Base-by-base conservation (phyloP, 2,888 invertebrate genomes). In the Sipunculus nudus region DNA sequence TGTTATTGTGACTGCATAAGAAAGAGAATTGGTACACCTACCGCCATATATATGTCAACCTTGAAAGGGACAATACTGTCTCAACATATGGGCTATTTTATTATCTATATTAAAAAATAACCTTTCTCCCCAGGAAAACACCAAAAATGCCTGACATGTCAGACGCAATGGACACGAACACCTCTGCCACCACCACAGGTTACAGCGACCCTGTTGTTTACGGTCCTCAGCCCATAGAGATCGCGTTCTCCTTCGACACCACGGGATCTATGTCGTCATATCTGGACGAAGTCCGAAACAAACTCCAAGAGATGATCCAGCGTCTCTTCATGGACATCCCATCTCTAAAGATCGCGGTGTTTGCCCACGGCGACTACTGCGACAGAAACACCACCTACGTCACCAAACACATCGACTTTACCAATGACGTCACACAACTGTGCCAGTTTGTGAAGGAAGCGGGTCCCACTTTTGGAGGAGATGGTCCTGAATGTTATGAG, bases 301-400 rank as follows among this genome's bases (percentile, higher is more conserved):
- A 76, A 13, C 57, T 79, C 5, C 67, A 71, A 16, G 76, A 78
- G 55, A 75, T 79, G 69, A 74, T 79, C 28, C 70, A 76, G 59
- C 72, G 79, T 13, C 72, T 80, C 4, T 73, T 77, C 46, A 71
- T 74, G 29, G 81, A 80, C 67, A 77, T 80, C 38, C 77, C 78
- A 0, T 73, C 70, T 5, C 73, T 80, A 38, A 67, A 72, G n/a
- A 72, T 78, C 13, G 76, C 75, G 4, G 70, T 80, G 23, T 68
- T 80, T 23, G 81, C 81, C 1, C 81, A 81, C 49, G 81, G 81
- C 0, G 80, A 80, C 61, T 81, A 80, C 61, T 78, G 78, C 49
- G 80, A 80, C 64, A 65, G 69, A 6, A 63, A 70, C 16, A 71
- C 71, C 48, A 28, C 23, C 35, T 80, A 80, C 59, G 68, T 79